Base-by-base conservation (phyloP, 2,888 invertebrate species). In the Philonicus albiceps region DNA sequence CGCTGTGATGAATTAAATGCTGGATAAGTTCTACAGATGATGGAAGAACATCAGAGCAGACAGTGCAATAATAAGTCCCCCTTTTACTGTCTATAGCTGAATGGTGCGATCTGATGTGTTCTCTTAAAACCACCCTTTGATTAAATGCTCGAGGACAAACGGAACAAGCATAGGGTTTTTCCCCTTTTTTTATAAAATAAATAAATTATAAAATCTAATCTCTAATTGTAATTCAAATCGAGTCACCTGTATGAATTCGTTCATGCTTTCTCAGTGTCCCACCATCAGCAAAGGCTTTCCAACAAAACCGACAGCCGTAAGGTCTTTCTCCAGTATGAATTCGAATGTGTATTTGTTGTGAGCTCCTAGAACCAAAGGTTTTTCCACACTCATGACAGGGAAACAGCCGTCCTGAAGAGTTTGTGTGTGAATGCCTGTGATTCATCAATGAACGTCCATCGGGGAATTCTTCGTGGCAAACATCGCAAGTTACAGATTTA, bases 221-320 rank as follows among this genome's bases (percentile, higher is more conserved):
- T 0, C 8, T 11, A 30, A 37, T n/a, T 31, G 22, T 7, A 49
- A 49, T 74, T 78, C 2, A 16, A 78, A 76, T 16, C 11, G 13
- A 19, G 75, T 43, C 88, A 93, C 94, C 96, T 0, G 97, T 97
- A 89, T 97, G 97, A 89, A 97, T 97, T 11, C 97, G 93, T 90
- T 97, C 97, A 90, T 97, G 97, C 90, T 97, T 97, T 43, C 97
- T 93, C 74, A 97, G 91, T 1, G 97, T 97, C 31, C 97, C 97
- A 55, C 97, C 97, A 91, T 97, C 97, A 0, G 97, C 97, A 91
- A 97, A 97, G 0, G 97, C 97, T 91, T 97, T 97, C 96, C 96
- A 96, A 90, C 97, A 97, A 92, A 95, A 97, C 11, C 96, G 94
- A 90, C 97, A 97, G 0, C 96, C 96, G 90, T 97, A 97, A 0